Percentiles rank a stretch among this genome's conserved stretches.
Evolutionary conservation across 1,140 invertebrate species (phyloP).

Genomic region (Apis cerana): DNA sequence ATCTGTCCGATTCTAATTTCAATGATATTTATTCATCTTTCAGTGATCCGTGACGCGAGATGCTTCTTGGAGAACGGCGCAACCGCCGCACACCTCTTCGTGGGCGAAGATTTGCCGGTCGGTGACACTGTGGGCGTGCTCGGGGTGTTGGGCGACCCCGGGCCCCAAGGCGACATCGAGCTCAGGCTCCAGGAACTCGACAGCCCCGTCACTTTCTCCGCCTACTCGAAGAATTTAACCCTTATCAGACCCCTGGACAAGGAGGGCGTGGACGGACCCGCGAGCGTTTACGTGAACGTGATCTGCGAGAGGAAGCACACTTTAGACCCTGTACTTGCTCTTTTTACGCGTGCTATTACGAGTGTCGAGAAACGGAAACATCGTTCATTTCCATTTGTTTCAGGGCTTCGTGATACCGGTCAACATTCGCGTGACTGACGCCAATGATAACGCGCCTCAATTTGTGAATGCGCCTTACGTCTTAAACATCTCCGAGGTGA

Average conservation of each 20-base stretch:
- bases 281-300: conserved; percentile 92
- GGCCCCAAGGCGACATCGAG: conserved; percentile 88
- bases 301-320: conserved; percentile 90
- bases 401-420: conserved; percentile 94
- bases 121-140: conserved; percentile 89
- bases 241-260: conserved; percentile 90
- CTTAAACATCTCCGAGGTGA: conserved; percentile 91
- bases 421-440: conserved; percentile 94
- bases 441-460: conserved; percentile 94
- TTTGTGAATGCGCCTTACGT: conserved; percentile 92
- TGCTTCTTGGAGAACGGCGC: conserved; percentile 94
- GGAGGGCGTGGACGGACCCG: conserved; percentile 90
- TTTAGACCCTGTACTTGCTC: conserved; percentile 86
- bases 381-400: background rate
- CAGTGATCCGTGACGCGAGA: conserved; percentile 87
- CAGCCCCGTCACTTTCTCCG: conserved; percentile 88
- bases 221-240: conserved; percentile 91
- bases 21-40: background rate
- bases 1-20: background rate
- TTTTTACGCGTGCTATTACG: too few relatives aligned
- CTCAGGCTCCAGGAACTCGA: conserved; percentile 89
- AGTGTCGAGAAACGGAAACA: background rate
- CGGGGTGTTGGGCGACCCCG: conserved; percentile 90
- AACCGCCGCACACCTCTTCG: conserved; percentile 94
- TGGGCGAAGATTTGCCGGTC: conserved; percentile 91